Evolutionary conservation across 2,888 invertebrate genomes (phyloP).

Genomic region (Isoperla grammatica): DNA sequence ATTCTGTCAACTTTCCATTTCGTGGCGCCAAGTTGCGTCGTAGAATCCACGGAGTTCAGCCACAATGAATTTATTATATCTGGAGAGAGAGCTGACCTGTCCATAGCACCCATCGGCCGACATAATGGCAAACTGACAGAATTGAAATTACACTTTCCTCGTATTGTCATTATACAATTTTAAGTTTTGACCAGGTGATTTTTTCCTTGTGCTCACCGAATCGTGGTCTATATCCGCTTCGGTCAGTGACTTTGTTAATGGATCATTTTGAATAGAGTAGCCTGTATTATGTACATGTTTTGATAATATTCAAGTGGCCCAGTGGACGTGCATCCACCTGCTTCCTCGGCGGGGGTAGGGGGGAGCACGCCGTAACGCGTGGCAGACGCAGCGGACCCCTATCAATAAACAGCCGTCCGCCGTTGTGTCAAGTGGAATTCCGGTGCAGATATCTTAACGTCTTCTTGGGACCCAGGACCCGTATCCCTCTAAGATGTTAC

Average conservation of each 20-base stretch:
- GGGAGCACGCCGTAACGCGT: neutral
- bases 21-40: neutral
- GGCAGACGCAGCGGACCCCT: neutral
- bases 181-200: conserved; percentile 1
- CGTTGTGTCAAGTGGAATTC: conserved; percentile 25
- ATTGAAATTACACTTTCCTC: neutral
- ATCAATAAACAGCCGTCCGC: neutral
- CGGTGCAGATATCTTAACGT: conserved; percentile 16
- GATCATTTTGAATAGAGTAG: conserved; percentile 2
- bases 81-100: neutral
- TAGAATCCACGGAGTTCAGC: neutral
- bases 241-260: conserved; percentile 22
- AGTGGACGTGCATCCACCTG: conserved; percentile 15
- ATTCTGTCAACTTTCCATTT: conserved; percentile 1
- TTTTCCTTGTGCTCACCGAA: neutral
- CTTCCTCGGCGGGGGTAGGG: conserved; percentile 9
- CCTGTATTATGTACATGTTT: neutral
- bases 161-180: neutral
- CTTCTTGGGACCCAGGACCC: conserved; percentile 10
- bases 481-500: conserved; percentile 8
- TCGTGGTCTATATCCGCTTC: conserved; percentile 8
- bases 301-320: neutral
- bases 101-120: too few relatives aligned
- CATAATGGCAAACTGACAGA: neutral
- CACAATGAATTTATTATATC: neutral